Evolutionary conservation across 2,113 vertebrate species (phyloP), one percentile per base, ranked within the genome.

Genomic region (Polypterus senegalus): DNA sequence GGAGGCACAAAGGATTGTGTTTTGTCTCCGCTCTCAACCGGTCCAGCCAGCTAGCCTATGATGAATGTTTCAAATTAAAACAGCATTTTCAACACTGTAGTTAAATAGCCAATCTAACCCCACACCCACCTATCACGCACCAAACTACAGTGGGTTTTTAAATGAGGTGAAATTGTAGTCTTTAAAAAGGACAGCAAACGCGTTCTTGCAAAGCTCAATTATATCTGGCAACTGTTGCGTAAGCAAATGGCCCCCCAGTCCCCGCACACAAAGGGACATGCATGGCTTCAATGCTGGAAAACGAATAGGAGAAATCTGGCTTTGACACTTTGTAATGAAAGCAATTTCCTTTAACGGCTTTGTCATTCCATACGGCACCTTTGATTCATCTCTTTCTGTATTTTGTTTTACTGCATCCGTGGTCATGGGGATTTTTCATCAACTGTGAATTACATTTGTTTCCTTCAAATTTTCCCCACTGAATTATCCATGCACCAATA

Each of bases 401-500:
- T 58, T 58, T 44, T 58, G 56, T 58, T 58, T 58, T 58, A 58
- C 56, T 43, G 56, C 59, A 49, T 60, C 48, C 47, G 6, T 27
- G 47, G 47, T 60, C 59, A 43, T 10, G n/a, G 48, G 5, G n/a
- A 47, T 58, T 45, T 58, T 45, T 58, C 56, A 58, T 58, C 56
- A 58, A 7, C 56, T 43, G 56, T 8, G 27, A 58, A 58, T 58
- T 58, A 45, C 27, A 58, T 58, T 58, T 58, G 56, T 58, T 58
- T 60, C 47, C n/a, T 5, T 48, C 47, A 6, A 44, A 4, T 56
- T 58, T 46, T n/a, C 48, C 62, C 66, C 57, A 46, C 66, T 71
- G 65, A 77, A 74, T 75, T 75, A 75, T 58, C 62, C 52, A 54
- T 61, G 52, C 5, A 52, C 47, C 67, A 74, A 68, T 75, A 69